These are phyloP conservation scores for Rhinogobius similis DNA, from an alignment of 2,113 vertebrate genomes.

Conservation along the genomic window DNA sequence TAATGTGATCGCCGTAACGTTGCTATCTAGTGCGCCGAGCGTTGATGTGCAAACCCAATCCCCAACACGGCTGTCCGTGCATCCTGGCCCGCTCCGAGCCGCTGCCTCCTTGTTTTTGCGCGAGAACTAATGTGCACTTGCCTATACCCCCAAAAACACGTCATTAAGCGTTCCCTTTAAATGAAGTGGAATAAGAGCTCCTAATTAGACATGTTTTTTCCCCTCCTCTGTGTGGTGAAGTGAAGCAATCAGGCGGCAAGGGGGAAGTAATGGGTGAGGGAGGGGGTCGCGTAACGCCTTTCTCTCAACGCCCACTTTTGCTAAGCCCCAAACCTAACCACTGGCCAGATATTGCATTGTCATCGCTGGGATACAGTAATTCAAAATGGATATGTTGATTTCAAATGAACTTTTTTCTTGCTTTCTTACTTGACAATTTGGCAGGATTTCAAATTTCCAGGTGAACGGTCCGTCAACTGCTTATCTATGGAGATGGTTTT, in stretches of 20 bases:
- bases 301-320: conserved; percentile 58
- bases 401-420: neutral
- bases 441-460: neutral
- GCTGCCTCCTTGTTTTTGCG: conserved; percentile 69
- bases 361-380: conserved; percentile 86
- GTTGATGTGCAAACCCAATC: conserved; percentile 17
- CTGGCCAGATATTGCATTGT: conserved; percentile 35
- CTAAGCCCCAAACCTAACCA: conserved; percentile 40
- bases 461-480: neutral
- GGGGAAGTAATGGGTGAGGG: conserved; percentile 35
- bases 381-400: neutral
- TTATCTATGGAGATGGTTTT: neutral
- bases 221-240: conserved; percentile 61
- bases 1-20: neutral
- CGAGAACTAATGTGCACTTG: conserved; percentile 76
- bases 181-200: conserved; percentile 82
- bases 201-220: conserved; percentile 75
- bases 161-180: conserved; percentile 79
- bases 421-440: neutral
- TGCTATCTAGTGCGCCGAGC: neutral
- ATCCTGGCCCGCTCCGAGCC: conserved; percentile 61
- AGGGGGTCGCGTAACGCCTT: conserved; percentile 48
- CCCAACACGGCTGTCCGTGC: conserved; percentile 74
- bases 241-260: conserved; percentile 73
- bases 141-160: conserved; percentile 71